Base-by-base conservation (phyloP, 2,113 vertebrate genomes). In the Chamaea fasciata region DNA sequence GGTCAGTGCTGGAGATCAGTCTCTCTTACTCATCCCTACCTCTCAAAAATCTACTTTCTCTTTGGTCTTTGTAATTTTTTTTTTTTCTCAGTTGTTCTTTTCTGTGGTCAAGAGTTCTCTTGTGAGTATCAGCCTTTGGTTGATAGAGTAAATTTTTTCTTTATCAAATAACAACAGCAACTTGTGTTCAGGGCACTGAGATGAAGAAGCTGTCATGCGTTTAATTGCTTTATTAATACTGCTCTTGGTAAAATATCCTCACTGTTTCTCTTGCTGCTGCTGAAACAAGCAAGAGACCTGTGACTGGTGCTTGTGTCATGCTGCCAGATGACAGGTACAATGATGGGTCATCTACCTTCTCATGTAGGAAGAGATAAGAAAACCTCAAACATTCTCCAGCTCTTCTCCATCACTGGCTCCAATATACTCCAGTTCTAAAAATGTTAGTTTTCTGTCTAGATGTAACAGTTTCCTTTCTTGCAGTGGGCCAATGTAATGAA, bases 1-100 rank as follows among this genome's bases (percentile, higher is more conserved):
- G 95, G 95, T 95, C 94, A 95, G 87, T 7, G n/a, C 67, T 97
- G 44, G 68, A 93, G 92, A 44, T 59, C 37, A 3, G 59, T 39
- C 75, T 95, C 55, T 92, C 80, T 95, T 93, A 86, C 68, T 96
- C 94, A 93, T 88, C 90, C 78, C 83, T 59, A 77, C 78, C 37
- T 92, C 93, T 74, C 47, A 70, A 63, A 95, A 95, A 78, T 42
- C 50, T n/a, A 11, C 64, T 86, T 95, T 89, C 63, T 59, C 27
- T 71, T 80, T 80, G 20, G 71, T 41, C 59, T 74, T 69, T 3
- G 7, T 17, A 35, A 8, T 37, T 57, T 87, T 81, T 47, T 39
- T 39, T 39, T 78, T 87, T 84, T 23, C 27, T 69, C 39, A n/a
- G n/a, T 70, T 56, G 62, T 9, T 13, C 24, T 67, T 76, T 86